Conservation (phyloP, 2,113 vertebrate genomes). For the Elachura formosa region DNA sequence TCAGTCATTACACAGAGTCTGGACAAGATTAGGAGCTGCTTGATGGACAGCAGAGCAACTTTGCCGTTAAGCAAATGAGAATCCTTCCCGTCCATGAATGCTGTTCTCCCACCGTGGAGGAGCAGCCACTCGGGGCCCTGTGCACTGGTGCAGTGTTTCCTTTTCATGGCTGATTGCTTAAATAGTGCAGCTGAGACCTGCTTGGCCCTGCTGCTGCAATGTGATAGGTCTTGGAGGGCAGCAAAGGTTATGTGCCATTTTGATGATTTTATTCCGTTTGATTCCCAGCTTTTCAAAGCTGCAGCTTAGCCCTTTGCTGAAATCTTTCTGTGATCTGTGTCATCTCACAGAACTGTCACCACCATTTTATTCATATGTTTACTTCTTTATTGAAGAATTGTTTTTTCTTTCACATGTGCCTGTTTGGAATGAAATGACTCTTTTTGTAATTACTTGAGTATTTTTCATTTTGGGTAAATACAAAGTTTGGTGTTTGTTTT, state of each 20-base stretch:
- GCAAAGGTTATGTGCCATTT: neutral
- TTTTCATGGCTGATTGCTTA: neutral
- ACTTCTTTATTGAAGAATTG: neutral
- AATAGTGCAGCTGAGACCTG: neutral
- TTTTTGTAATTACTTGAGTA: neutral
- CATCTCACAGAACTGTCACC: neutral
- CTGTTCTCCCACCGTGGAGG: neutral
- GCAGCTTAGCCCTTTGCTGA: neutral
- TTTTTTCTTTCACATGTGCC: neutral
- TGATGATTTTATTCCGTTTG: neutral
- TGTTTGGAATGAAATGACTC: neutral
- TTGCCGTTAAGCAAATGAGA: neutral
- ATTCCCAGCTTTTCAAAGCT: neutral
- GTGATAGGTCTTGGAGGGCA: neutral
- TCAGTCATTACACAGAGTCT: neutral
- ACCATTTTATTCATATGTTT: neutral
- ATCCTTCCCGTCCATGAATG: accelerated
- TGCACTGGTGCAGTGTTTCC: neutral
- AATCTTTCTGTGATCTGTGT: neutral
- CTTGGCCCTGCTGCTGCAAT: neutral
- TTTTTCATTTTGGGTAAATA: neutral
- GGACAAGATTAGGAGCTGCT: neutral
- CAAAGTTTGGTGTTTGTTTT: neutral
- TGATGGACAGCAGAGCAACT: neutral
- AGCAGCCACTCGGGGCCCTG: neutral